A percentile compares a stretch with the other conserved stretches of the same genome.
These are phyloP conservation scores for Eudemis profundana DNA, from an alignment of 2,888 invertebrate species.

Conservation along the genomic window DNA sequence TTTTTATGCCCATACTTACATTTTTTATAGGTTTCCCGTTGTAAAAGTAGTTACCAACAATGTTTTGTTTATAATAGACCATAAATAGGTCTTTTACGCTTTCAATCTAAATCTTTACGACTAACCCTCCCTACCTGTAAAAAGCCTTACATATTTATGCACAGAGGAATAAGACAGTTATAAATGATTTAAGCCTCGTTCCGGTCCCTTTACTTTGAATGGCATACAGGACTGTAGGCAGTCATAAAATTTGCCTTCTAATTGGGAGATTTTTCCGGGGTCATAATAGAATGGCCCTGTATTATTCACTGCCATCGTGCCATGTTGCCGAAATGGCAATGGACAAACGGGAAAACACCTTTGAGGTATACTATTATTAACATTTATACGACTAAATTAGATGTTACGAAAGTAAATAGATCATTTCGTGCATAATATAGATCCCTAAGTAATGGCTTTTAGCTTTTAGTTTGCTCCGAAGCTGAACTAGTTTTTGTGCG, in stretches of 20 bases:
- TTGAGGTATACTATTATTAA: constrained; percentile 1
- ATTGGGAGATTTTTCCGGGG: constrained; percentile 41
- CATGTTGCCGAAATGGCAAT: constrained; percentile 17
- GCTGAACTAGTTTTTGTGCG: neutral
- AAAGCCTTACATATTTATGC: constrained; percentile 23
- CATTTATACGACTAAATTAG: neutral
- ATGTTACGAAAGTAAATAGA: neutral
- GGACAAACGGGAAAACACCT: constrained; percentile 23
- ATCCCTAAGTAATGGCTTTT: neutral
- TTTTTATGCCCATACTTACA: too few relatives aligned
- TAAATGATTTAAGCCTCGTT: constrained; percentile 35
- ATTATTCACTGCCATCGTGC: constrained; percentile 24
- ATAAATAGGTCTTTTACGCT: neutral
- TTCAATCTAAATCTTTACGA: constrained; percentile 14
- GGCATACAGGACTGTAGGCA: constrained; percentile 40
- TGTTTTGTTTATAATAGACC: neutral
- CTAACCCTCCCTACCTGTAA: neutral
- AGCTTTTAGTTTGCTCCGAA: neutral
- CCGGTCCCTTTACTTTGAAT: constrained; percentile 41
- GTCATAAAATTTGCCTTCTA: constrained; percentile 44
- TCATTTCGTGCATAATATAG: neutral
- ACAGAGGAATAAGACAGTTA: constrained; percentile 32
- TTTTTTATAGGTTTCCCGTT: too few relatives aligned
- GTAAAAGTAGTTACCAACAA: neutral
- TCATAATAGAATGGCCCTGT: constrained; percentile 27